These are phyloP conservation scores for Anableps anableps DNA, from an alignment of 2,797 vertebrate genomes.

Conservation along the genomic window DNA sequence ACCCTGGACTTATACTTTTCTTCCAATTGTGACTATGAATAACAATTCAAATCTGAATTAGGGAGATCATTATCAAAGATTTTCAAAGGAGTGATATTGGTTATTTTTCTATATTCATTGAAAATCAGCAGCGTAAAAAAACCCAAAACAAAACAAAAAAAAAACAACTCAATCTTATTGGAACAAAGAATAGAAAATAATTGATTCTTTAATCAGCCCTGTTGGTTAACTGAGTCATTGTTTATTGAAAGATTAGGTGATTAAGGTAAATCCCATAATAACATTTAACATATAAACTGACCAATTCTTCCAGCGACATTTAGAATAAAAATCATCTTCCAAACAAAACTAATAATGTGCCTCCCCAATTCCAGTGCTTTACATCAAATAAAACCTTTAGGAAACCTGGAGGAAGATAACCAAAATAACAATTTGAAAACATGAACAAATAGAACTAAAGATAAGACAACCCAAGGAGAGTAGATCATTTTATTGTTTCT, in stretches of 20 bases:
- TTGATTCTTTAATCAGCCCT: neutral
- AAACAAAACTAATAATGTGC: conserved; percentile 12
- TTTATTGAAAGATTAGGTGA: neutral
- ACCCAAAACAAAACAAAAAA: no score
- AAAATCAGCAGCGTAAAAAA: neutral
- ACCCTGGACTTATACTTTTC: neutral
- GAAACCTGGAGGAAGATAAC: conserved; percentile 11
- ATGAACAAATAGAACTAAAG: neutral
- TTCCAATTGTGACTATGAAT: conserved; percentile 17
- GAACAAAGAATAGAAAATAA: neutral
- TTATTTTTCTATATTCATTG: neutral
- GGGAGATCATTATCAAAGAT: no score
- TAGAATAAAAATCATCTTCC: neutral
- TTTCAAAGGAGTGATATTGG: no score
- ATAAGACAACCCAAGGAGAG: neutral
- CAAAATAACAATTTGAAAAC: neutral
- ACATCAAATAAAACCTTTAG: neutral
- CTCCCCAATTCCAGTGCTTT: neutral
- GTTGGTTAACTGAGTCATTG: neutral
- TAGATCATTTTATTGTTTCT: neutral
- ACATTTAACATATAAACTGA: neutral
- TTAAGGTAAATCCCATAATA: neutral
- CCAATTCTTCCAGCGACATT: neutral
- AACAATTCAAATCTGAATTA: neutral
- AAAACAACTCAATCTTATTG: neutral